A percentile compares a stretch with the other conserved stretches of the same genome.
These are phyloP conservation scores for Scelioninae gen. 2 DNA, from an alignment of 2,888 invertebrate species.

Conservation along the genomic window DNA sequence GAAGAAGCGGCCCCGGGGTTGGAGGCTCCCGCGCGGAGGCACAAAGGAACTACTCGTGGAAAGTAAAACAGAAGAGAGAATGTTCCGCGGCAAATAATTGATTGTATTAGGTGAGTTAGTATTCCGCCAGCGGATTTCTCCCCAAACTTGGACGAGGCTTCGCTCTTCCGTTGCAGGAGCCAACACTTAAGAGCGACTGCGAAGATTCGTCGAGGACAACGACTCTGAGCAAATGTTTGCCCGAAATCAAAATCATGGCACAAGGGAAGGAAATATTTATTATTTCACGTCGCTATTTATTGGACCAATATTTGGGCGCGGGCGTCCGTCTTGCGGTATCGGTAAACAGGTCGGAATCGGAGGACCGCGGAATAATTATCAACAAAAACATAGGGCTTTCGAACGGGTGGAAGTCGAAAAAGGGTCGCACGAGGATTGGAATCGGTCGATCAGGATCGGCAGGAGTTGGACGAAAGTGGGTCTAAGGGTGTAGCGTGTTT, in stretches of 20 bases:
- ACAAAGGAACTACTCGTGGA: constrained; percentile 55
- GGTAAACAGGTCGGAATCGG: too few relatives aligned
- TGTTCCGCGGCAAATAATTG: constrained; percentile 73
- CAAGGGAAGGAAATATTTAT: too few relatives aligned
- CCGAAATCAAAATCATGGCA: constrained; percentile 68
- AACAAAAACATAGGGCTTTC: too few relatives aligned
- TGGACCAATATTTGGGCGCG: too few relatives aligned
- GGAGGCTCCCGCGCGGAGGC: constrained; percentile 35
- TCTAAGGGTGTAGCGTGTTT: too few relatives aligned
- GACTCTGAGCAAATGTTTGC: constrained; percentile 70
- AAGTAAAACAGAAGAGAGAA: constrained; percentile 70
- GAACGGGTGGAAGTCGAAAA: too few relatives aligned
- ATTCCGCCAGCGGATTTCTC: constrained; percentile 71
- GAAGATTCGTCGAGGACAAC: constrained; percentile 51
- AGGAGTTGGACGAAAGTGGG: too few relatives aligned
- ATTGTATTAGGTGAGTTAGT: constrained; percentile 74
- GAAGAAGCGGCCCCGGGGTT: constrained; percentile 35
- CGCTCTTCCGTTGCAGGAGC: constrained; percentile 46
- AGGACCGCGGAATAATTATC: too few relatives aligned
- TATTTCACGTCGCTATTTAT: too few relatives aligned
- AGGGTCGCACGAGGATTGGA: too few relatives aligned
- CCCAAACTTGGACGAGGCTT: constrained; percentile 50
- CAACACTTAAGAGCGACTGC: constrained; percentile 36
- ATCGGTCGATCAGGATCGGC: too few relatives aligned
- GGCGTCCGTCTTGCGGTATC: too few relatives aligned